Base-by-base conservation (phyloP, 2,888 invertebrate genomes). In the Carabus problematicus region DNA sequence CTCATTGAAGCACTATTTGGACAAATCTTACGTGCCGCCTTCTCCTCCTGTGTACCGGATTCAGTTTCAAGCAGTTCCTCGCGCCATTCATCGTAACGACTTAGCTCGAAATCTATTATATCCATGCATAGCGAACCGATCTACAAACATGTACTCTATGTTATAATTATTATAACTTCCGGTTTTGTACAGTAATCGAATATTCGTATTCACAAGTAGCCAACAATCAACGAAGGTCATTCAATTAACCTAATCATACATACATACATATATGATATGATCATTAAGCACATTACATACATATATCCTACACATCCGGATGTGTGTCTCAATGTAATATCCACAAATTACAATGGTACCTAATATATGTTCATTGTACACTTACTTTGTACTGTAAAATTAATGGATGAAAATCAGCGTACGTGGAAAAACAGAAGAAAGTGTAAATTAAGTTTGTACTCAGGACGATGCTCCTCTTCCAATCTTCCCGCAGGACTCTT, bases 41-140 rank as follows among this genome's bases (percentile, higher is more conserved):
- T 82, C 82, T 55, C 82, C n/a, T n/a, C 81, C 73, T 79, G 79
- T 72, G 82, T 82, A 72, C 85, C 83, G 62, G 86, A 85, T 73
- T 89, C 89, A n/a, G 62, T 56, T 55, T 69, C 61, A 6, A 55
- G 45, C 76, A 89, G 81, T 73, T 91, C 89, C 61, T 90, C 90
- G 77, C 91, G 91, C 97, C 97, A 97, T 75, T 94, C 91, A 76
- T 96, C 95, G 83, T 95, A 96, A 72, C 98, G 89, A 75, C 92
- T 91, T 63, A 98, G 84, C 82, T 99, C 98, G 83, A 93, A 94
- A 78, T 98, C 97, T 73, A 98, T 90, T 64, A 98, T 93, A 82
- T 95, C 95, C 92, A 99, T 95, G 78, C 96, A 96, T 70, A 98
- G 85, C 0, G 98, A 97, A 56, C 98, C 98, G 79, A 97, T 96